phyloP scores from a whole-genome alignment of 2,888 invertebrate genomes.

The Yponomeuta malinellus region DNA sequence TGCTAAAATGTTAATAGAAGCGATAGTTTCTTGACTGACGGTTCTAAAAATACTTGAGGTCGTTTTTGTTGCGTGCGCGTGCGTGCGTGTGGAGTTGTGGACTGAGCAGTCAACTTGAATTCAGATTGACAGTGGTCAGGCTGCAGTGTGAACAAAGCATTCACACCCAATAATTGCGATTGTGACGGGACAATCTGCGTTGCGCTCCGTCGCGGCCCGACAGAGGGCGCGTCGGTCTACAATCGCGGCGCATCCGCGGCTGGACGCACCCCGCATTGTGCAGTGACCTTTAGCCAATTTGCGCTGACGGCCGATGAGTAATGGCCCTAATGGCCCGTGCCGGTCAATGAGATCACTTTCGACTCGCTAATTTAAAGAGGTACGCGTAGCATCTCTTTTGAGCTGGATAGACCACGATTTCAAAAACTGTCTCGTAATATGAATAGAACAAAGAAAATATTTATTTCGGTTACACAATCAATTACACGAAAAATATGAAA shows the following conservation, averaged over 20 bases:
- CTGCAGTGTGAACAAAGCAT: background rate
- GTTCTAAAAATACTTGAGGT: too few species aligned
- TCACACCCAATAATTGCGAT: conserved; percentile 32
- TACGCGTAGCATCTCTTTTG: conserved; percentile 22
- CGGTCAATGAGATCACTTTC: conserved; percentile 60
- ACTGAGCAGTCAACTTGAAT: too few species aligned
- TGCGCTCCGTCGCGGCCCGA: conserved; percentile 33
- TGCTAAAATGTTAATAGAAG: too few species aligned
- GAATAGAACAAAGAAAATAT: too few species aligned
- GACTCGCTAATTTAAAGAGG: conserved; percentile 55
- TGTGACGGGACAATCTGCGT: conserved; percentile 35
- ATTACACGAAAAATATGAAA: too few species aligned
- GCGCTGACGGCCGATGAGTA: conserved; percentile 54
- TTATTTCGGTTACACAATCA: too few species aligned
- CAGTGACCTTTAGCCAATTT: conserved; percentile 42
- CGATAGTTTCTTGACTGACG: too few species aligned
- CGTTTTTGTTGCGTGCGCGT: too few species aligned
- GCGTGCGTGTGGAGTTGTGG: too few species aligned
- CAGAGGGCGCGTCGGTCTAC: conserved; percentile 17
- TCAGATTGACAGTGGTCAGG: too few species aligned
- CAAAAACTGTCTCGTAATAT: too few species aligned
- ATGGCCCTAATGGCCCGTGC: conserved; percentile 32
- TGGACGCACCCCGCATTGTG: conserved; percentile 36
- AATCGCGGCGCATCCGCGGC: conserved; percentile 41
- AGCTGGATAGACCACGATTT: too few species aligned